A percentile compares a stretch with the other conserved stretches of the same genome.
Conservation (phyloP, 2,113 vertebrate genomes). For the Helogale parvula region DNA sequence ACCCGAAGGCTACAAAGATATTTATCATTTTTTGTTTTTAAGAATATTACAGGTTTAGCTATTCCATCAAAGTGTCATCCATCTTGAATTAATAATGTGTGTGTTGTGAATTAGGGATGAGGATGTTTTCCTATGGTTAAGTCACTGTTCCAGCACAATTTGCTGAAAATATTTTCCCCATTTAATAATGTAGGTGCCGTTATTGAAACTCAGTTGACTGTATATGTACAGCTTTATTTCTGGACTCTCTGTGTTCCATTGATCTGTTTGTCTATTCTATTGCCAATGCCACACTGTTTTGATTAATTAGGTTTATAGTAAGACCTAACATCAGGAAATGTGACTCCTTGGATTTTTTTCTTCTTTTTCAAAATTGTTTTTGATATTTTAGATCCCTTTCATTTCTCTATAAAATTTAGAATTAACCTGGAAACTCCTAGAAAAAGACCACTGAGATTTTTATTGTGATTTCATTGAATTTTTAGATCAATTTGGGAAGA, state of each 20-base stretch:
- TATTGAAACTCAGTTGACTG: background rate
- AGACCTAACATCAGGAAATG: background rate
- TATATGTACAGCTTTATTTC: background rate
- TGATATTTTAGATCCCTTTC: background rate
- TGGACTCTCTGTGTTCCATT: background rate
- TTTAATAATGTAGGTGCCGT: background rate
- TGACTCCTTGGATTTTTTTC: background rate
- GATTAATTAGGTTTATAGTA: slow-evolving; percentile 9
- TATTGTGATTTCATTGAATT: background rate
- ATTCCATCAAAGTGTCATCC: background rate
- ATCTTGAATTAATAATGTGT: slow-evolving; percentile 5
- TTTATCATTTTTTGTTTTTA: background rate
- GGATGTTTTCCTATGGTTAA: background rate
- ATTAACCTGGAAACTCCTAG: background rate
- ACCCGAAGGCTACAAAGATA: background rate
- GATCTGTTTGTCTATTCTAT: background rate
- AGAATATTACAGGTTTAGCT: background rate
- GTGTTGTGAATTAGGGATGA: background rate
- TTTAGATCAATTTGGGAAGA: background rate
- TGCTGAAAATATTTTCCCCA: slow-evolving; percentile 1
- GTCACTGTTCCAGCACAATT: background rate
- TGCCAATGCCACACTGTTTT: background rate
- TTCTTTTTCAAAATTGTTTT: background rate
- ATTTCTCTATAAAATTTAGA: slow-evolving; percentile 25
- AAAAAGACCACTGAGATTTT: background rate